Percentiles rank a stretch among this genome's conserved stretches.
Evolutionary conservation across 2,113 vertebrate species (phyloP).

Genomic region (Micronycteris hirsuta): DNA sequence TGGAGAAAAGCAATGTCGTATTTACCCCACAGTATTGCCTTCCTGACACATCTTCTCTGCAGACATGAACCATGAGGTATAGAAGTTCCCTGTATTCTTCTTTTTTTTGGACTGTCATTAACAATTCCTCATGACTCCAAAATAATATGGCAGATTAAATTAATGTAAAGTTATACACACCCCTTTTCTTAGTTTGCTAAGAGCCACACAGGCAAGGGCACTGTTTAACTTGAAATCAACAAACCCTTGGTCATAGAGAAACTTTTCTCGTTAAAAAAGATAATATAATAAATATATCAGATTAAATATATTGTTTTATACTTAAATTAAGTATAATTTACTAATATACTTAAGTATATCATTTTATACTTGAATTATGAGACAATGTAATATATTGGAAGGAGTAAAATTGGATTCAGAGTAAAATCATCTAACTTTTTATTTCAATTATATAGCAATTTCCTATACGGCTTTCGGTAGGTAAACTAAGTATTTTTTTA

Average conservation of each 20-base stretch:
- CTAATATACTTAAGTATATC: too few species aligned
- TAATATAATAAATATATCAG: background rate
- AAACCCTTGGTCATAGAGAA: background rate
- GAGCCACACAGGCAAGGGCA: background rate
- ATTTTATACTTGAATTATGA: background rate
- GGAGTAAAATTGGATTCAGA: background rate
- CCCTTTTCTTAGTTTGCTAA: background rate
- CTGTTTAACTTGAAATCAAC: background rate
- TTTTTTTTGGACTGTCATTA: background rate
- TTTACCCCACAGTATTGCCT: too few species aligned
- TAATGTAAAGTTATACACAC: background rate
- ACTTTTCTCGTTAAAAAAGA: background rate
- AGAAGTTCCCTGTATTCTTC: background rate
- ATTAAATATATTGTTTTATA: background rate
- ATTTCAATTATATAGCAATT: background rate
- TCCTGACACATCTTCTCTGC: accelerated
- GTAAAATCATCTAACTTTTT: background rate
- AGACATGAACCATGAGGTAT: background rate
- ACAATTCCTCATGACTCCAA: background rate
- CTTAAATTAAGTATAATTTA: too few species aligned
- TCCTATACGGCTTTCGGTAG: background rate
- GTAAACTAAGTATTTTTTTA: background rate
- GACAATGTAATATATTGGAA: background rate
- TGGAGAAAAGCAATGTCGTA: accelerated
- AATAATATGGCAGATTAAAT: background rate